Evolutionary conservation across 2,888 invertebrate genomes (phyloP).

Genomic region (Parthenolecanium corni): DNA sequence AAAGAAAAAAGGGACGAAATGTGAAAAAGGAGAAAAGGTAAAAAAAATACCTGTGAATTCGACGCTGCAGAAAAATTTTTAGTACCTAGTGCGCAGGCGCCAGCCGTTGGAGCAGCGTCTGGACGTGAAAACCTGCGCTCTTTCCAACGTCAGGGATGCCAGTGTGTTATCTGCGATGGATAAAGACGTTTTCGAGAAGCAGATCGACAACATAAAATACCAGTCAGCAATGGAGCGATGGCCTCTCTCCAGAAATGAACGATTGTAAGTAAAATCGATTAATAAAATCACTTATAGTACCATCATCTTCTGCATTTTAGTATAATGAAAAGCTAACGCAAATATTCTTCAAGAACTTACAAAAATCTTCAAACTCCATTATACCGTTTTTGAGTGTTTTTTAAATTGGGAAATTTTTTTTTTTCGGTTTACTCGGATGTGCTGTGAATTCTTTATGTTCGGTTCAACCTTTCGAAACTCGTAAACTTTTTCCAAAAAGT

Average conservation of each 20-base stretch:
- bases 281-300: no score
- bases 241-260: conserved; percentile 90
- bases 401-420: no score
- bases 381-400: no score
- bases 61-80: neutral
- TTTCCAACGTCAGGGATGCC: conserved; percentile 58
- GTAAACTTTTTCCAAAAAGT: no score
- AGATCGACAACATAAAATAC: conserved; percentile 96
- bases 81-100: conserved; percentile 20
- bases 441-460: no score
- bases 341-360: no score
- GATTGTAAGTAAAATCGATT: conserved; percentile 78
- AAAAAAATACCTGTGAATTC: conserved; percentile 8
- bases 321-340: no score
- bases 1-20: neutral
- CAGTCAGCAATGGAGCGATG: conserved; percentile 96
- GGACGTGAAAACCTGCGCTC: conserved; percentile 20
- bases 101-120: conserved; percentile 18
- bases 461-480: no score
- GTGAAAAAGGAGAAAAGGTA: neutral
- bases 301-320: no score
- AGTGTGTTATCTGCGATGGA: conserved; percentile 93
- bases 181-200: conserved; percentile 95
- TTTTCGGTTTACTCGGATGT: no score
- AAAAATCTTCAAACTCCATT: no score